phyloP scores from a whole-genome alignment of 2,888 invertebrate species.

The Lasioglossum marginatum region DNA sequence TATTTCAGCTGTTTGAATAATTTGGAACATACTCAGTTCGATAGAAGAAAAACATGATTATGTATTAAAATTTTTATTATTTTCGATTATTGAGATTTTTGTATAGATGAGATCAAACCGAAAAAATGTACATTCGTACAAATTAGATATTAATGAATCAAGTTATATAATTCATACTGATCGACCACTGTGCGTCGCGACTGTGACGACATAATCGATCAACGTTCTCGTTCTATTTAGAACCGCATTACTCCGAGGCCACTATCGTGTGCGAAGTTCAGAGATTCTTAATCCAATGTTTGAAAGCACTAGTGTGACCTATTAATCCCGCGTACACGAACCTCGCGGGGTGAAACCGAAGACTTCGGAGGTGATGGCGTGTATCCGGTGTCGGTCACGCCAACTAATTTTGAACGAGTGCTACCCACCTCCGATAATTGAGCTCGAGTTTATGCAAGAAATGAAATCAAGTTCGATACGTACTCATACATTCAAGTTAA shows the following conservation, averaged over 20 bases:
- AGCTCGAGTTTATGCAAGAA: neutral
- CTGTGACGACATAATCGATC: neutral
- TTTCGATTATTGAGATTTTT: too few relatives aligned
- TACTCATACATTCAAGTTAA: neutral
- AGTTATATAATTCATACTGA: too few relatives aligned
- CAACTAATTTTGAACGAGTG: conserved; percentile 36
- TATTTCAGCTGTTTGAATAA: too few relatives aligned
- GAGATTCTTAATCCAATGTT: neutral
- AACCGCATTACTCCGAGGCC: neutral
- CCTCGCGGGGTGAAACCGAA: conserved; percentile 58
- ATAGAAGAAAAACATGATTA: too few relatives aligned
- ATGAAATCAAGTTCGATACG: neutral
- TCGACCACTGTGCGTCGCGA: neutral
- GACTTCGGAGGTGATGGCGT: conserved; percentile 10
- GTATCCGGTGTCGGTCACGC: conserved; percentile 37
- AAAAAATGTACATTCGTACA: too few relatives aligned
- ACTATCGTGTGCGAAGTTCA: neutral
- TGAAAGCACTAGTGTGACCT: neutral
- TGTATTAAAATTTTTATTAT: too few relatives aligned
- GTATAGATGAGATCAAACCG: too few relatives aligned
- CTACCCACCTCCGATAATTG: neutral
- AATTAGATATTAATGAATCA: too few relatives aligned
- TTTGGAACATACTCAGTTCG: too few relatives aligned
- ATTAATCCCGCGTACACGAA: conserved; percentile 46
- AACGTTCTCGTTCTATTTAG: neutral